Base-by-base conservation (phyloP, 2,797 vertebrate genomes). In the Synaphobranchus kaupii region DNA sequence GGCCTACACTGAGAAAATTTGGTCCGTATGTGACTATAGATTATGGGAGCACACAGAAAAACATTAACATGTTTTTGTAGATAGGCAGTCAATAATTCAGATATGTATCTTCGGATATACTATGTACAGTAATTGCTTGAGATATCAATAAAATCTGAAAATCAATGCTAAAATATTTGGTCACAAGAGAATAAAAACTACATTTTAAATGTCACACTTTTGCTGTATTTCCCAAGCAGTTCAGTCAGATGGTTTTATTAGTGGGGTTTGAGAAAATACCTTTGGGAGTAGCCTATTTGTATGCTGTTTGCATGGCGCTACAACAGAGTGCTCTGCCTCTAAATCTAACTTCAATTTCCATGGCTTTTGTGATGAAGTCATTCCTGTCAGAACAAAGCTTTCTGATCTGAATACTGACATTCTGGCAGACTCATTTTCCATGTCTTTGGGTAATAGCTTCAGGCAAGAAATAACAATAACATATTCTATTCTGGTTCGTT, bases 361-460 rank as follows among this genome's bases (percentile, higher is more conserved):
- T 20, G 56, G 63, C 2, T 68, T 68, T 68, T 63, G 20, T 63
- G 60, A 63, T 63, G 17, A 22, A 22, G 60, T n/a, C 60, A 63
- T 63, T n/a, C 20, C 60, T 68, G 63, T 68, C 63, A 68, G 63
- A 68, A 68, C 63, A 68, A 68, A 68, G n/a, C 63, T n/a, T 25
- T 68, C n/a, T 68, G 63, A n/a, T 28, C 63, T n/a, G n/a, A 68
- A 28, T 25, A n/a, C 63, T 68, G 63, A 68, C 63, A 20, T 58
- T 68, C 63, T 68, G 63, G 63, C 25, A 68, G 63, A 58, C 56
- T 58, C 56, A 58, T 58, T 58, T 58, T 58, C 56, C 56, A 58
- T 58, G 56, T 17, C 17, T 58, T 20, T 58, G 56, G 56, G 56
- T 58, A 58, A 58, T 58, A 58, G 56, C 56, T 58, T 58, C 56